These are phyloP conservation scores for Electrona antarctica DNA, from an alignment of 2,113 vertebrate species.

Conservation along the genomic window DNA sequence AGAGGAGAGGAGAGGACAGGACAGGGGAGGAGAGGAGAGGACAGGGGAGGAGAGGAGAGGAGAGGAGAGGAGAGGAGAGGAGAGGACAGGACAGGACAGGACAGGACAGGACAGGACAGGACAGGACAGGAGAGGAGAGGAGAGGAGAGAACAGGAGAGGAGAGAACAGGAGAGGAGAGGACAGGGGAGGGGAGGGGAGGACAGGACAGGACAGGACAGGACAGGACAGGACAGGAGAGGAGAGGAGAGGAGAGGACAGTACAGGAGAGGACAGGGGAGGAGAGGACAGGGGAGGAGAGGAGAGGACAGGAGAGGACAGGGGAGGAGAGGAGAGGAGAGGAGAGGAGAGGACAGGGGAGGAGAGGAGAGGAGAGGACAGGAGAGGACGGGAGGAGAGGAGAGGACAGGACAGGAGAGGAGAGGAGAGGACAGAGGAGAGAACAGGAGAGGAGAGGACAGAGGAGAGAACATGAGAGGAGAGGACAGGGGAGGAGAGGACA, in stretches of 20 bases:
- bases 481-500: not conserved
- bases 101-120: no score
- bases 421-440: not conserved
- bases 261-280: no score
- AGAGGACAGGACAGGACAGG: not conserved
- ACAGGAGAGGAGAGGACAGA: not conserved
- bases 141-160: not conserved
- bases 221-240: constrained; percentile 6
- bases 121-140: constrained; percentile 12
- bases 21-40: constrained; percentile 11
- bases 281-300: not conserved
- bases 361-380: not conserved
- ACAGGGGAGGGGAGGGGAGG: no score
- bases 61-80: no score
- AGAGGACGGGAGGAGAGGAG: constrained; percentile 11
- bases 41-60: constrained; percentile 6
- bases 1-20: no score
- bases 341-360: not conserved
- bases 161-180: not conserved
- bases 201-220: no score
- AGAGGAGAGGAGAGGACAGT: constrained; percentile 6
- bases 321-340: not conserved
- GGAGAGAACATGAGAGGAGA: constrained; percentile 10
- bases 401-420: not conserved
- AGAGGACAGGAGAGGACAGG: constrained; percentile 13